Base-by-base conservation (phyloP, 2,113 vertebrate genomes). In the Nansenia antarctica region DNA sequence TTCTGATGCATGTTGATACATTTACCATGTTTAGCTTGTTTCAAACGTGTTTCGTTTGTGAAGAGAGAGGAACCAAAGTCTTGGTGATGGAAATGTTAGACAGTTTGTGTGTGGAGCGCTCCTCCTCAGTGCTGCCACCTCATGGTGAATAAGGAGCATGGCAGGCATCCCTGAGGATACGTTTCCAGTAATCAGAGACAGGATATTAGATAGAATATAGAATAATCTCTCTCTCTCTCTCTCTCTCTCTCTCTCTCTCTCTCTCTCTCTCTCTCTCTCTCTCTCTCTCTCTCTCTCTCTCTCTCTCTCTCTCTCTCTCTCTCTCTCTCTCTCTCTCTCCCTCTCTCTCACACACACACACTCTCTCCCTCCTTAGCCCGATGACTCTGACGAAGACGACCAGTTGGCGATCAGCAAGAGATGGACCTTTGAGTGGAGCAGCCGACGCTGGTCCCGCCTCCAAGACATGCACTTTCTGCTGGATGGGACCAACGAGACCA, bases 391-490 rank as follows among this genome's bases (percentile, higher is more conserved):
- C 90, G 96, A 98, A 83, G 97, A 99, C 85, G 96, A 98, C 35
- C 92, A 93, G 9, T 89, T 98, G 83, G 95, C 96, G 45, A 94
- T 99, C 91, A 99, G 98, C 80, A 95, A 94, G 89, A 94, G 98
- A 91, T 98, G 98, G 97, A 98, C 96, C 26, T 99, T 98, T 74
- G 96, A 98, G 85, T 94, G 96, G 91, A 94, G 92, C 77, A 99
- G 98, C 85, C 91, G 91, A 29, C 93, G 95, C 75, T 99, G 98
- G 98, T 99, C 98, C 75, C 94, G 96, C 12, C 92, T 98, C 64
- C 95, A 97, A 39, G 92, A 92, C 78, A 87, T 91, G 7, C 74
- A 85, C 86, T 83, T 89, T 11, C 88, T 96, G 72, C 89, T 95
- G 78, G 93, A 93, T 12, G 85, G 63, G 18, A 83, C 90, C 29